Conservation (phyloP, 2,888 invertebrate species). For the Morpho helenor region DNA sequence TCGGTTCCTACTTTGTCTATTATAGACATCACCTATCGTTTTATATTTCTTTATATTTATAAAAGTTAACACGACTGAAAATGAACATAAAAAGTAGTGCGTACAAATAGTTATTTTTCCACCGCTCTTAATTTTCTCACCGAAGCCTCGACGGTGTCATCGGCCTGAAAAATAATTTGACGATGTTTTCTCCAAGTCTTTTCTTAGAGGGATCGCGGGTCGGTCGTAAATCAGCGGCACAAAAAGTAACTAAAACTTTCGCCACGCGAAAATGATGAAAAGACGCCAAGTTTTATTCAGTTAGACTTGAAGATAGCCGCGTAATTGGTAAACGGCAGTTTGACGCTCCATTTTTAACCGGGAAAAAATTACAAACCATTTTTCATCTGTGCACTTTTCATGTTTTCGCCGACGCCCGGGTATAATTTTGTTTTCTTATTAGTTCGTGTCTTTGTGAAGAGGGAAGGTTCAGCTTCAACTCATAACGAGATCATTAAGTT, state of each 20-base stretch:
- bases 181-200: constrained; percentile 56
- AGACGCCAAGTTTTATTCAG: constrained; percentile 66
- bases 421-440: constrained; percentile 1
- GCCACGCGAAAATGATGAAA: constrained; percentile 67
- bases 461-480: neutral
- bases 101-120: too few species aligned
- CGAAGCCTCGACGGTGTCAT: constrained; percentile 11
- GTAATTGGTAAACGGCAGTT: constrained; percentile 53
- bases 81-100: constrained; percentile 1
- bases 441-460: neutral
- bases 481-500: constrained; percentile 7
- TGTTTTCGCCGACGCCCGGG: constrained; percentile 2
- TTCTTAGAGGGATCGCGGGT: constrained; percentile 50
- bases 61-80: neutral
- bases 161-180: constrained; percentile 39
- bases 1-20: too few species aligned
- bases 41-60: neutral
- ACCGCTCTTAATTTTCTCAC: constrained; percentile 16
- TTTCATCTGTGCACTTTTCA: constrained; percentile 9
- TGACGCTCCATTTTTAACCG: constrained; percentile 26
- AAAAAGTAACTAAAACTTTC: constrained; percentile 73
- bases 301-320: constrained; percentile 63
- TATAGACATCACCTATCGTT: too few species aligned
- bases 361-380: constrained; percentile 18
- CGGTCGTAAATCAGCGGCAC: constrained; percentile 67